A percentile compares a stretch with the other conserved stretches of the same genome.
Evolutionary conservation across 2,888 invertebrate genomes (phyloP).

Genomic region (Alloplasta piceator): DNA sequence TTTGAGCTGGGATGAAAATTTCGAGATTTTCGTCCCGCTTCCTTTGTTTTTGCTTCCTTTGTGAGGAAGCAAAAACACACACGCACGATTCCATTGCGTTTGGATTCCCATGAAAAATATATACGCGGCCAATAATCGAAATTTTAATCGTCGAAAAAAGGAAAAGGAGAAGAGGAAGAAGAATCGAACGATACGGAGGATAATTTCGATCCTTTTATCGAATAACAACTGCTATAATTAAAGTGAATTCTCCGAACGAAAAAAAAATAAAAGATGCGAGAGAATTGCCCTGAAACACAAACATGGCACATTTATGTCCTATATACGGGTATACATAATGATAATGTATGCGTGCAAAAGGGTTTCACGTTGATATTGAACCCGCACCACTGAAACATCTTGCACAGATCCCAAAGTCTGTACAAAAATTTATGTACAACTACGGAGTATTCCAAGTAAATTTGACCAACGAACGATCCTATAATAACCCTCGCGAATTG

Average conservation of each 20-base stretch:
- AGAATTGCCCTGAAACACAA: conserved; percentile 17
- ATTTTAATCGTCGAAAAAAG: not conserved
- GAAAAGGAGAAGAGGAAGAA: not conserved
- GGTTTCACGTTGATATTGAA: conserved; percentile 36
- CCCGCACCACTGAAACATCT: conserved; percentile 39
- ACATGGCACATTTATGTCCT: not conserved
- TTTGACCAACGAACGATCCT: too few species aligned
- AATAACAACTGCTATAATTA: conserved; percentile 43
- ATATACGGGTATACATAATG: conserved; percentile 29
- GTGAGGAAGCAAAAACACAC: too few species aligned
- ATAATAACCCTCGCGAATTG: too few species aligned
- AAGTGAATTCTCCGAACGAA: conserved; percentile 25
- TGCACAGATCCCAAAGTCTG: conserved; percentile 8
- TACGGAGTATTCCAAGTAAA: not conserved
- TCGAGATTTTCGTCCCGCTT: too few species aligned
- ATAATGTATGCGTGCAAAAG: conserved; percentile 49
- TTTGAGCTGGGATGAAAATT: too few species aligned
- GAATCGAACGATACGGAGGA: not conserved
- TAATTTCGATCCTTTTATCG: conserved; percentile 38
- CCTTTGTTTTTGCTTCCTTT: too few species aligned
- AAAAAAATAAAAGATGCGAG: conserved; percentile 13
- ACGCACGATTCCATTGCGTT: too few species aligned
- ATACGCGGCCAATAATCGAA: too few species aligned
- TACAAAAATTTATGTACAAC: not conserved
- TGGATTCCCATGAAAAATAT: too few species aligned